Percentiles rank a stretch among this genome's conserved stretches.
Conservation (phyloP, 2,797 vertebrate species). For the Rousettus madagascariensis region DNA sequence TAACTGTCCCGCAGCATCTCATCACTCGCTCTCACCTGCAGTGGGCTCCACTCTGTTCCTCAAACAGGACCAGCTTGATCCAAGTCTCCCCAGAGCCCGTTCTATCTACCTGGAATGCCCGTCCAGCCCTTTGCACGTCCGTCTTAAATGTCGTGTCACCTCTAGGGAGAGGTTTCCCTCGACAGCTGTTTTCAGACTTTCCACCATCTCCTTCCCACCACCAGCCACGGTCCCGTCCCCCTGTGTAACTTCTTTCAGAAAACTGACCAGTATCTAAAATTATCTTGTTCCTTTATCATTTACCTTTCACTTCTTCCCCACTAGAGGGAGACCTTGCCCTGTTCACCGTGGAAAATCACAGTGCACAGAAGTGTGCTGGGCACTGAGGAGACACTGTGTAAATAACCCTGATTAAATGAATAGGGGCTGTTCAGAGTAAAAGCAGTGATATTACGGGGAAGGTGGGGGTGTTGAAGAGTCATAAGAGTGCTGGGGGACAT, state of each 20-base stretch:
- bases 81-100: background rate
- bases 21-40: background rate
- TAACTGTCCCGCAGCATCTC: background rate
- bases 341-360: background rate
- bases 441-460: background rate
- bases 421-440: background rate
- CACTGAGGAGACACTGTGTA: background rate
- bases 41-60: background rate
- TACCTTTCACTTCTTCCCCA: background rate
- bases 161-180: background rate
- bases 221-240: background rate
- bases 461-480: background rate
- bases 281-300: background rate
- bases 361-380: background rate
- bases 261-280: background rate
- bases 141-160: background rate
- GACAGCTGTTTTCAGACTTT: background rate
- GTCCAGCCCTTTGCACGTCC: background rate
- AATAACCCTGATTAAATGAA: background rate
- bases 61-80: background rate
- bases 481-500: background rate
- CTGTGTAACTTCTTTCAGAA: background rate
- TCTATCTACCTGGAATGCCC: background rate
- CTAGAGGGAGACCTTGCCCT: background rate
- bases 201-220: no score